phyloP scores from a whole-genome alignment of 2,113 vertebrate species.

The Accipiter virgatus region DNA sequence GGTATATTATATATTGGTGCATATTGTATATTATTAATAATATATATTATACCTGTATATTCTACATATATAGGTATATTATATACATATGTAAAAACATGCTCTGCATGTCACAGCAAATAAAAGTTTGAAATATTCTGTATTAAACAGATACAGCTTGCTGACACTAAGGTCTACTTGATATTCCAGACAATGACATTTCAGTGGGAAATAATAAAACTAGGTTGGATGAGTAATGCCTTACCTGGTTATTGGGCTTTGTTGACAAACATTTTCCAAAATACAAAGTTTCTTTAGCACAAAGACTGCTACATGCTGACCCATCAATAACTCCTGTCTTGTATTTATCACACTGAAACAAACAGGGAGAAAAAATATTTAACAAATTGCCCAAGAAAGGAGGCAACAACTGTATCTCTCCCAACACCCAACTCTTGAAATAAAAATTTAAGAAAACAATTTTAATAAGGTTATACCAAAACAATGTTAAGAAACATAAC shows the following conservation, averaged over 20 bases:
- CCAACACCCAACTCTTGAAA: not conserved
- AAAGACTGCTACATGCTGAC: conserved; percentile 93
- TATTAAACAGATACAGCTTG: not conserved
- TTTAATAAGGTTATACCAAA: not conserved
- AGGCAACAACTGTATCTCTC: not conserved
- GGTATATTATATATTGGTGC: not conserved
- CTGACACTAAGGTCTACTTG: not conserved
- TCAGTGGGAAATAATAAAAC: not conserved
- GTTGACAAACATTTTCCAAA: conserved; percentile 93
- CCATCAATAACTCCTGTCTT: conserved; percentile 92
- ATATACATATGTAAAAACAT: not conserved
- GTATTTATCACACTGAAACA: conserved; percentile 92
- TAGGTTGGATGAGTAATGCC: not conserved
- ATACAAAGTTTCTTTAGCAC: conserved; percentile 91
- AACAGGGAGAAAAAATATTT: not conserved
- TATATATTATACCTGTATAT: not conserved
- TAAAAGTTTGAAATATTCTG: not conserved
- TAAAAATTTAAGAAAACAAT: not conserved
- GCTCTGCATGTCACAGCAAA: not conserved
- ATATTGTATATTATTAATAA: not conserved
- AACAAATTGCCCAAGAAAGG: not conserved
- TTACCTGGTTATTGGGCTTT: conserved; percentile 90
- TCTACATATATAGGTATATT: not conserved
- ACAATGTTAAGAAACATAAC: not conserved
- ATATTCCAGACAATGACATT: not conserved